These are phyloP conservation scores for Lamproptera curius DNA, from an alignment of 2,888 invertebrate genomes.

Conservation along the genomic window DNA sequence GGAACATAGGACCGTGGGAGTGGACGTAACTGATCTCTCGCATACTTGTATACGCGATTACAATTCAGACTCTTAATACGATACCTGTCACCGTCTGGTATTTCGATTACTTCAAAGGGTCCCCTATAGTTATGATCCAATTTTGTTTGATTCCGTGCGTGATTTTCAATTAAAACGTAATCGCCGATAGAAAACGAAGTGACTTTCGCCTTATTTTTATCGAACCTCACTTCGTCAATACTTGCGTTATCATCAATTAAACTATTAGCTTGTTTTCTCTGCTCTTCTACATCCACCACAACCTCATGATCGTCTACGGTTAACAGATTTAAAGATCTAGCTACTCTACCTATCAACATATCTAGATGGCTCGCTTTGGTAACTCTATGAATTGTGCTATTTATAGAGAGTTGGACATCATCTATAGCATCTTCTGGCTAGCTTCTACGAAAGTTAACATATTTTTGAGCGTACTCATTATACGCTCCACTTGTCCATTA, in stretches of 20 bases:
- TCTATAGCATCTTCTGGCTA: background rate
- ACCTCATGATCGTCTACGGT: constrained; percentile 1
- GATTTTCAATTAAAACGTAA: constrained; percentile 13
- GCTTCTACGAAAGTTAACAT: background rate
- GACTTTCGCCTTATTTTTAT: constrained; percentile 11
- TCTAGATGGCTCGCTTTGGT: constrained; percentile 27
- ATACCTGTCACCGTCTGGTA: constrained; percentile 20
- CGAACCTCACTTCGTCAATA: constrained; percentile 6
- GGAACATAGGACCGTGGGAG: constrained; percentile 15
- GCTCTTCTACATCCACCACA: constrained; percentile 2
- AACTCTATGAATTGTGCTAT: no score
- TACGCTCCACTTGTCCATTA: background rate
- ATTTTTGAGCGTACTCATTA: background rate
- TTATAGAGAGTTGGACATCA: background rate
- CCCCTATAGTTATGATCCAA: no score
- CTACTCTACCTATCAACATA: constrained; percentile 29
- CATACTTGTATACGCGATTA: constrained; percentile 24
- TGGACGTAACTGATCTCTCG: constrained; percentile 19
- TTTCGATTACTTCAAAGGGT: constrained; percentile 22
- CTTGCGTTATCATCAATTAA: constrained; percentile 10
- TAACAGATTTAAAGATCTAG: no score
- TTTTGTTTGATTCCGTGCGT: constrained; percentile 23
- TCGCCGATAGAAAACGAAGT: constrained; percentile 14
- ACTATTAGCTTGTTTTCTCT: constrained; percentile 6
- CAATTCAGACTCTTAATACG: constrained; percentile 14